Evolutionary conservation across 2,113 vertebrate genomes (phyloP), one percentile per base, ranked within the genome.

Genomic region (Prionailurus viverrinus): DNA sequence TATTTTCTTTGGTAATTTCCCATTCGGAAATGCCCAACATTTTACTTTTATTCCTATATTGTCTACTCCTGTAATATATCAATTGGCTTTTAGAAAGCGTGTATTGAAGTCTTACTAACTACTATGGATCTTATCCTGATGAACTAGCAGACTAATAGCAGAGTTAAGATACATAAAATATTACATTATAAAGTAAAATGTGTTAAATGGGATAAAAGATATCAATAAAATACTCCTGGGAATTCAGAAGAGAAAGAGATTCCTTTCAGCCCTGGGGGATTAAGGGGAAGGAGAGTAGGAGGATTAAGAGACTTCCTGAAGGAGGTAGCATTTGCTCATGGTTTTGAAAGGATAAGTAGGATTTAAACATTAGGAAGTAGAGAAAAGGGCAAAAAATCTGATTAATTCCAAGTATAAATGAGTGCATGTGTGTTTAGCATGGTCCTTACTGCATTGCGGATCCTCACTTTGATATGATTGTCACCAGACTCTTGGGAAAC

Each of bases 271-370:
- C 41, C 45, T 76, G 41, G 41, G 15, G 21, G 39, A 27, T 7
- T 61, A 66, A 36, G 55, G 18, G 29, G 8, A 7, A 79, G 36
- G 76, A 55, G 61, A n/a, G 27, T 12, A 4, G 39, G 33, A 73
- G 88, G 91, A 95, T 92, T 92, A 91, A 97, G 66, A 53, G 78
- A 91, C 79, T 93, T 94, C 68, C 94, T 94, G 95, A 71, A 91
- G 82, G 76, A 88, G 93, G 82, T 82, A 79, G 45, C 45, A 66
- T 88, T 95, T 88, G 27, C 73, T 89, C 48, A 27, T 13, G 55
- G 39, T 86, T 96, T 87, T 97, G 81, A 85, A 88, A 97, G 65
- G 71, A 61, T 94, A 89, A 95, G 9, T 89, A 74, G 58, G 73
- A 97, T 92, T 93, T 89, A 83, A 68, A 80, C 48, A 84, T 79